Percentiles rank a stretch among this genome's conserved stretches.
Conservation (phyloP, 2,888 invertebrate genomes). For the Protodeltote pygarga region DNA sequence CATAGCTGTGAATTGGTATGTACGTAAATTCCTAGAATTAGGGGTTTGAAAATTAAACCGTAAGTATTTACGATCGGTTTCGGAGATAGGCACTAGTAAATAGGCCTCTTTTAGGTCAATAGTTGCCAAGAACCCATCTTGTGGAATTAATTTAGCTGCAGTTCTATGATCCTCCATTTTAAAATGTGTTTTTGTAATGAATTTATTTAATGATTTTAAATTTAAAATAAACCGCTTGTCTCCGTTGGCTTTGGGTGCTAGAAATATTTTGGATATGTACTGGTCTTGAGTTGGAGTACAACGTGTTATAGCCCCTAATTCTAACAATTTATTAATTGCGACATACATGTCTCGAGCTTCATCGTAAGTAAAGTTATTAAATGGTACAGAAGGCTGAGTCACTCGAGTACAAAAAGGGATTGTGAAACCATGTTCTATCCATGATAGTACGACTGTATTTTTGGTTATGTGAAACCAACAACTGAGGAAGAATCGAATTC, state of each 20-base stretch:
- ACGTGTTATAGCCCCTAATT: conserved; percentile 29
- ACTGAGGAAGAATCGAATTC: conserved; percentile 1
- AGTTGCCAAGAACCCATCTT: conserved; percentile 25
- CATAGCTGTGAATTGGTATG: not conserved
- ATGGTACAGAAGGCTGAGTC: not conserved
- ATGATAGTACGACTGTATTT: not conserved
- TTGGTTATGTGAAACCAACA: conserved; percentile 4
- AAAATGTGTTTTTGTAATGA: conserved; percentile 29
- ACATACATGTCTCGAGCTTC: conserved; percentile 8
- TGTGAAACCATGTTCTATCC: conserved; percentile 4
- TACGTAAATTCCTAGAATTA: no score
- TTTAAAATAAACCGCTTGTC: conserved; percentile 38
- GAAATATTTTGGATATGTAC: conserved; percentile 35
- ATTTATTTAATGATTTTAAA: conserved; percentile 38
- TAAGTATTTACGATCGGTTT: conserved; percentile 25
- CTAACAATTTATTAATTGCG: conserved; percentile 32
- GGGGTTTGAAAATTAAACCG: no score
- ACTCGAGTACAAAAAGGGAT: conserved; percentile 2
- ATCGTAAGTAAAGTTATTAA: no score
- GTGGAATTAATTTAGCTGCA: conserved; percentile 19
- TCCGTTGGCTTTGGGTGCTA: conserved; percentile 34
- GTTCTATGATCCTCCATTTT: conserved; percentile 45
- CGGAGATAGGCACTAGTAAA: conserved; percentile 25
- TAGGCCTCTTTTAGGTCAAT: conserved; percentile 43
- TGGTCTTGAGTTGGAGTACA: conserved; percentile 14